Base-by-base conservation (phyloP, 2,113 vertebrate species). In the Psilopogon haemacephalus region DNA sequence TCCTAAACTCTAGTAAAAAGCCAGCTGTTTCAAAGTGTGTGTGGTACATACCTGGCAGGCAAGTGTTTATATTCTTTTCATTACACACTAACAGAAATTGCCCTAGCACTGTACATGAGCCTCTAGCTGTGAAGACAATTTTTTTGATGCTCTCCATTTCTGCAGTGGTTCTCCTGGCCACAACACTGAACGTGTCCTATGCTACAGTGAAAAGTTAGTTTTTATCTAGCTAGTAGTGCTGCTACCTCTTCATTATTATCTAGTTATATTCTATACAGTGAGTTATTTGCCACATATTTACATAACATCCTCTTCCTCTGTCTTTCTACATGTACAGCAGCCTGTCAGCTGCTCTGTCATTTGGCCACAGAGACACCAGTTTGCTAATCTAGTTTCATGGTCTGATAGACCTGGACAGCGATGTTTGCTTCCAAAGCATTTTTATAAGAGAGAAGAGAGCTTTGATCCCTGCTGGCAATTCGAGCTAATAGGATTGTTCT, bases 341-440 rank as follows among this genome's bases (percentile, higher is more conserved):
- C 48, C 58, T 56, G 44, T 90, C 86, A 86, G 87, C 85, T 85
- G 77, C 59, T 95, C 69, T 86, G 60, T 84, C 37, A n/a, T 86
- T 95, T 72, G 93, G 68, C 74, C 82, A 60, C 81, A 82, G 63
- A 93, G 89, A 73, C 91, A 88, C 13, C 38, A 64, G 70, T 89
- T 91, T 93, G 28, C 38, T 96, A 94, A 89, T 96, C 90, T 93
- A 58, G 81, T 96, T 92, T 85, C 86, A 94, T 83, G 94, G 93
- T 91, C 95, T 96, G 80, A 80, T 92, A 82, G 87, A 95, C 70
- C 91, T 91, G 87, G 92, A 90, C 85, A 84, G 94, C 59, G 77
- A 93, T 80, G 64, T 96, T 94, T 78, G 86, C 83, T 86, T 95
- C 88, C 88, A 71, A 94, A 74, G 62, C 54, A 72, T 84, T 74